These are phyloP conservation scores for Drosophila obscura DNA, from an alignment of 1,140 invertebrate genomes.

Conservation along the genomic window DNA sequence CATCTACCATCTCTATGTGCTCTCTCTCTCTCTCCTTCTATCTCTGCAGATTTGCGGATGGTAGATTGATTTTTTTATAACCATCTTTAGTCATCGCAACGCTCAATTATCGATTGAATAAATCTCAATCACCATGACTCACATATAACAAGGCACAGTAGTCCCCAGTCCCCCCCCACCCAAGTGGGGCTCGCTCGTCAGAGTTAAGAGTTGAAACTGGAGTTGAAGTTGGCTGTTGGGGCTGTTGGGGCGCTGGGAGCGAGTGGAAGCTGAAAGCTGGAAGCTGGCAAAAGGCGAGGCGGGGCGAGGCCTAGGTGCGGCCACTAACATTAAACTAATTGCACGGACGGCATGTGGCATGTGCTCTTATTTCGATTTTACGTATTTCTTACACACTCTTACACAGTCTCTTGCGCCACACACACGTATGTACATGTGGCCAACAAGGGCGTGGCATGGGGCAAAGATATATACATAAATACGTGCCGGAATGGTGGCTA, in stretches of 20 bases:
- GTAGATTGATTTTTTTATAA: constrained; percentile 14
- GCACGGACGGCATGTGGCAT: constrained; percentile 41
- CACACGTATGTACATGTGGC: background rate
- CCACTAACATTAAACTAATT: constrained; percentile 57
- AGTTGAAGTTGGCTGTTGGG: constrained; percentile 5
- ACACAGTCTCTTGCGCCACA: constrained; percentile 8
- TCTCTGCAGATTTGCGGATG: constrained; percentile 15
- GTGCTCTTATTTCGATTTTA: constrained; percentile 44
- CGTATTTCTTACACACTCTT: constrained; percentile 3
- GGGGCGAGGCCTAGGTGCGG: constrained; percentile 43
- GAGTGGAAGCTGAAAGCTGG: constrained; percentile 9
- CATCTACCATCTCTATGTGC: too few relatives aligned
- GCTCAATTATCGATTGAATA: constrained; percentile 38
- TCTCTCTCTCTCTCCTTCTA: constrained; percentile 2
- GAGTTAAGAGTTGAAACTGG: background rate
- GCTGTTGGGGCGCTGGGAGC: background rate
- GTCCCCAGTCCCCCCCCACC: background rate
- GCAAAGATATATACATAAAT: too few relatives aligned
- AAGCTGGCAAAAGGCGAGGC: constrained; percentile 16
- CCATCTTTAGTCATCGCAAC: constrained; percentile 15
- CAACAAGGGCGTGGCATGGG: too few relatives aligned
- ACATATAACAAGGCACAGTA: constrained; percentile 24
- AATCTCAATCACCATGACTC: constrained; percentile 34
- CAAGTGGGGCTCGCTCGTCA: background rate
- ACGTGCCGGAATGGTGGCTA: too few relatives aligned